Conservation (phyloP, 2,113 vertebrate species). For the Muntiacus reevesi region DNA sequence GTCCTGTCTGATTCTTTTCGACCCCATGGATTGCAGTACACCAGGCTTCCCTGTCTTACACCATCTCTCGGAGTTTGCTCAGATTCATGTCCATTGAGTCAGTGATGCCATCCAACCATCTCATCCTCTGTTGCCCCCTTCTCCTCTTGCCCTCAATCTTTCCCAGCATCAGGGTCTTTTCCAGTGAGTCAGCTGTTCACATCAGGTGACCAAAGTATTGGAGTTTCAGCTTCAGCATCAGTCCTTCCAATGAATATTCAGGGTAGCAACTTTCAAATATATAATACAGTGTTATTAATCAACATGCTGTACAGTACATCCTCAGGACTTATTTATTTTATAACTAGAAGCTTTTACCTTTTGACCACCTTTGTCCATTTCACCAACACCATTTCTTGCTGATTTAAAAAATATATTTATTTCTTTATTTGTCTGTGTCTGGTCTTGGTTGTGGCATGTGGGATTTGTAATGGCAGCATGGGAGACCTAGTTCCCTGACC, state of each 20-base stretch:
- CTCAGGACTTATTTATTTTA: background rate
- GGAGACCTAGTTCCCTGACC: background rate
- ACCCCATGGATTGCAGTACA: background rate
- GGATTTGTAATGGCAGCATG: background rate
- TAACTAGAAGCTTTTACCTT: background rate
- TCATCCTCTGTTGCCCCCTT: background rate
- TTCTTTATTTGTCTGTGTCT: background rate
- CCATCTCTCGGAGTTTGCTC: background rate
- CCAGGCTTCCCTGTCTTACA: background rate
- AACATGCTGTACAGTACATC: background rate
- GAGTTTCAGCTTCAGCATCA: background rate
- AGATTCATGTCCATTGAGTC: background rate
- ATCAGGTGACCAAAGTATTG: background rate
- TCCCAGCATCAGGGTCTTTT: background rate
- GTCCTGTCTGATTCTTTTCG: background rate
- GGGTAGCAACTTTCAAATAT: background rate
- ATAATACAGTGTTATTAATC: background rate
- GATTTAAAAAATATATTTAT: background rate
- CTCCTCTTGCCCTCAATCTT: background rate
- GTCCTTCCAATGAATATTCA: background rate
- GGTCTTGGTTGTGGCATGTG: background rate
- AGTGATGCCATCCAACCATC: background rate
- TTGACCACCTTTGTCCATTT: background rate
- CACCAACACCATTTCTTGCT: background rate
- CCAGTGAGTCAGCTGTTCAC: background rate